phyloP scores from a whole-genome alignment of 2,888 invertebrate species.

The Andrena camellia region DNA sequence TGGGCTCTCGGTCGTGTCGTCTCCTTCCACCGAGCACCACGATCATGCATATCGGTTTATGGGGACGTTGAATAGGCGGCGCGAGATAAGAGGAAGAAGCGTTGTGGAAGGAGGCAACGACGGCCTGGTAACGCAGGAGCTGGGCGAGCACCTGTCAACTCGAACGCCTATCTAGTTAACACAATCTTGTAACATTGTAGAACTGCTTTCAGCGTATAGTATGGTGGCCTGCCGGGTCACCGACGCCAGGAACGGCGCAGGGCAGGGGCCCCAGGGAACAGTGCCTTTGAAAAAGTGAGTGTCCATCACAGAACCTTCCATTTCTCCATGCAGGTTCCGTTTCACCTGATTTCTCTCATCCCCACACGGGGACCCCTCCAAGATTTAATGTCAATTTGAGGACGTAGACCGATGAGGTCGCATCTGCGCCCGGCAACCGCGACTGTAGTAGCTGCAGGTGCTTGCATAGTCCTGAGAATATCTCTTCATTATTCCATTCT shows the following conservation, averaged over 20 bases:
- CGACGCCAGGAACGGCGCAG: conserved; percentile 95
- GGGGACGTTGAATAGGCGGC: neutral
- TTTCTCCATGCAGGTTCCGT: conserved; percentile 49
- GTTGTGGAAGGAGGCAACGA: conserved; percentile 50
- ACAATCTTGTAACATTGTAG: conserved; percentile 83
- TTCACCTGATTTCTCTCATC: conserved; percentile 47
- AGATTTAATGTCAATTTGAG: conserved; percentile 51
- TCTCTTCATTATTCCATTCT: neutral
- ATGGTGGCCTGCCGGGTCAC: conserved; percentile 99
- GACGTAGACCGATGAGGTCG: conserved; percentile 71
- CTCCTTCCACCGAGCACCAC: neutral
- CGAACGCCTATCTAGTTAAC: conserved; percentile 74
- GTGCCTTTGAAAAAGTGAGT: conserved; percentile 99
- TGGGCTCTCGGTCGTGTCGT: conserved; percentile 71
- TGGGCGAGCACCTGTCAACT: conserved; percentile 73
- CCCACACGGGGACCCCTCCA: conserved; percentile 51
- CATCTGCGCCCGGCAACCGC: conserved; percentile 62
- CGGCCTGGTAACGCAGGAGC: conserved; percentile 73
- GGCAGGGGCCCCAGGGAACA: conserved; percentile 92
- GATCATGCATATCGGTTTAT: neutral
- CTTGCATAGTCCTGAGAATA: no score
- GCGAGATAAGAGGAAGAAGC: neutral
- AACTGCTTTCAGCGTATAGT: conserved; percentile 96
- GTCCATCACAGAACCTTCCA: conserved; percentile 61
- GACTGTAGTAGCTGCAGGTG: neutral